Conservation (phyloP, 2,888 invertebrate species). For the Perizoma affinitatum region DNA sequence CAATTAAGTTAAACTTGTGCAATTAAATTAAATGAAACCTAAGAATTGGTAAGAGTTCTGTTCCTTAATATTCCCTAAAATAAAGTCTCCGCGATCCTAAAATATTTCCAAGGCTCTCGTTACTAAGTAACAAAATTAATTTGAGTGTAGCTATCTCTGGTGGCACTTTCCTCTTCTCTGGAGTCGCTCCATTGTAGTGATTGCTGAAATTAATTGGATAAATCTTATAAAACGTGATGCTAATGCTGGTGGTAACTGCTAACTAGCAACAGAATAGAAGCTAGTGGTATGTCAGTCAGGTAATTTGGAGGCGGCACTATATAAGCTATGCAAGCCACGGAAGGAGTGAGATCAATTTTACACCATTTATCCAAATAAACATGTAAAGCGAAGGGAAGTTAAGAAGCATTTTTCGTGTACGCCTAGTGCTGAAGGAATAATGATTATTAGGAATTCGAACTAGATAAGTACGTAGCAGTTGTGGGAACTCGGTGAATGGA, state of each 20-base stretch:
- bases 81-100: background rate
- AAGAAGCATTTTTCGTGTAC: no score
- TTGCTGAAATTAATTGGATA: conserved; percentile 27
- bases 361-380: background rate
- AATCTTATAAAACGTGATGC: conserved; percentile 51
- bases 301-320: conserved; percentile 63
- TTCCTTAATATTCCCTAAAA: background rate
- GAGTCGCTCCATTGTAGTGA: conserved; percentile 14
- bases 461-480: no score
- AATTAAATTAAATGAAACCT: background rate
- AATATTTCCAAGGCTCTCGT: background rate
- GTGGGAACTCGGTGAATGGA: no score
- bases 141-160: conserved; percentile 13
- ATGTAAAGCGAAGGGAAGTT: no score
- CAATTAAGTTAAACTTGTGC: no score
- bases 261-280: conserved; percentile 64
- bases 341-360: conserved; percentile 19
- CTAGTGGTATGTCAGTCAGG: conserved; percentile 65
- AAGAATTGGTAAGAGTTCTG: background rate
- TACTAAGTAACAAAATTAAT: conserved; percentile 9
- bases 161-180: conserved; percentile 12
- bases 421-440: no score
- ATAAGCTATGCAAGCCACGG: conserved; percentile 38
- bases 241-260: conserved; percentile 56
- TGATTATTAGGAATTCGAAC: no score